Evolutionary conservation across 2,113 vertebrate genomes (phyloP).

Genomic region (Hipposideros armiger): DNA sequence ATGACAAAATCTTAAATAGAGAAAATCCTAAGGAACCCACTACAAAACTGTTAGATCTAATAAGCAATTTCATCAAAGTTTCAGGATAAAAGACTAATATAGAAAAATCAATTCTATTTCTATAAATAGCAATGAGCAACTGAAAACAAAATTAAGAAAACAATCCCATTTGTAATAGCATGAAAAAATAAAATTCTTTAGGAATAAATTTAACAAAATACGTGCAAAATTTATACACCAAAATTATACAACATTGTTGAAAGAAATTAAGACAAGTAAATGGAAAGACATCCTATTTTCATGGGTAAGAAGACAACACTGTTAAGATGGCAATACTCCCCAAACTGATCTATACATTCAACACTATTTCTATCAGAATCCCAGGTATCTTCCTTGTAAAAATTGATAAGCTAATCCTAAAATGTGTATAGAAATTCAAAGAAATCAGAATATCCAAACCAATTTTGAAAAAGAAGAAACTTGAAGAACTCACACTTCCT

Average conservation of each 20-base stretch:
- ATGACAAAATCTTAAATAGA: not conserved
- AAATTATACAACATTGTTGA: not conserved
- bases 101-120: not conserved
- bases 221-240: not conserved
- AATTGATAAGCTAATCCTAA: not conserved
- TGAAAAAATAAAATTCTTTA: not conserved
- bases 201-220: slow-evolving; percentile 13
- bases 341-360: not conserved
- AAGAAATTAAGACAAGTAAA: not conserved
- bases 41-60: not conserved
- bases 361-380: not conserved
- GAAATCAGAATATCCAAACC: not conserved
- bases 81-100: not conserved
- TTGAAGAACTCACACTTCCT: not conserved
- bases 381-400: not conserved
- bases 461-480: not conserved
- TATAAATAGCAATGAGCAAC: not conserved
- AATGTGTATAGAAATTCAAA: not conserved
- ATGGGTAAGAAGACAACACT: not conserved
- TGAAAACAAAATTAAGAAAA: not conserved
- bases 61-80: not conserved
- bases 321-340: not conserved
- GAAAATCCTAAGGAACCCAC: not conserved
- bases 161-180: not conserved
- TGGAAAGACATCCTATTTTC: not conserved